Percentiles rank a stretch among this genome's conserved stretches.
Evolutionary conservation across 2,113 vertebrate species (phyloP).

Genomic region (Chlorodrepanis virens): DNA sequence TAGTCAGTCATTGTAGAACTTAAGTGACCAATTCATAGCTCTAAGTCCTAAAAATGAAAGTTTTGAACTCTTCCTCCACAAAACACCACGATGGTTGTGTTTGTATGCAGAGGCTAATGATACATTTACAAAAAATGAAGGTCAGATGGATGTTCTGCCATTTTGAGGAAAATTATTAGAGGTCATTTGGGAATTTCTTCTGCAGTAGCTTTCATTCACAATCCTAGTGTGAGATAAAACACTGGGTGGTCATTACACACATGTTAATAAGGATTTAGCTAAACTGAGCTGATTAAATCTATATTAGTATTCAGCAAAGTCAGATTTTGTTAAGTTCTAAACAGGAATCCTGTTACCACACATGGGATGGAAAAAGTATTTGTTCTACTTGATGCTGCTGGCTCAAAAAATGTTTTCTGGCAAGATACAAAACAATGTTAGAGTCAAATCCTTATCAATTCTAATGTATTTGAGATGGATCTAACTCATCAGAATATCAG

Average conservation of each 20-base stretch:
- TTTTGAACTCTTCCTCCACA: neutral
- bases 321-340: slow-evolving; percentile 47
- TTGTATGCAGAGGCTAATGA: neutral
- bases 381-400: neutral
- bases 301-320: slow-evolving; percentile 30
- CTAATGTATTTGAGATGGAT: neutral
- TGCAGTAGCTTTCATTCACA: neutral
- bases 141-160: neutral
- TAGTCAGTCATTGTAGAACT: neutral
- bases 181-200: neutral
- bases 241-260: slow-evolving; percentile 6
- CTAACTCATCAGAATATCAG: neutral
- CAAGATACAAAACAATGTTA: neutral
- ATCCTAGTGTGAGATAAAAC: neutral
- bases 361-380: neutral
- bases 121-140: neutral
- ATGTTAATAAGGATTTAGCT: slow-evolving; percentile 44
- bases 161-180: neutral
- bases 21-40: neutral
- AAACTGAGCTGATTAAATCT: slow-evolving; percentile 45
- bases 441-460: neutral
- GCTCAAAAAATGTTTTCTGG: neutral
- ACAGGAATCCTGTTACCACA: neutral
- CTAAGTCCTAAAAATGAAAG: neutral
- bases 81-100: neutral